These are phyloP conservation scores for Lasioglossum zephyrum DNA, from an alignment of 2,888 invertebrate species.

Conservation along the genomic window DNA sequence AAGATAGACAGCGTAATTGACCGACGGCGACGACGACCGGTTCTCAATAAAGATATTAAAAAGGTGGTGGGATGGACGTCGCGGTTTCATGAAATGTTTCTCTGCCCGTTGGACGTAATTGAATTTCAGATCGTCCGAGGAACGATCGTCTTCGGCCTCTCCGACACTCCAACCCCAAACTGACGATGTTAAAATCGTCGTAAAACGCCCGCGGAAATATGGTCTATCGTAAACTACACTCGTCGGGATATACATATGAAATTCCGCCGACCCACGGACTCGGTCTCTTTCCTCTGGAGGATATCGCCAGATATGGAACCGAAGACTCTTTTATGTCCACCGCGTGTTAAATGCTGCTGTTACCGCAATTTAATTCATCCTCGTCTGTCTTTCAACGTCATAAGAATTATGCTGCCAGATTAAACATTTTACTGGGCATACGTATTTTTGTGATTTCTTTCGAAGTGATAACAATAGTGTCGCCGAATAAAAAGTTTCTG, in stretches of 20 bases:
- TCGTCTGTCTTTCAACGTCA: background rate
- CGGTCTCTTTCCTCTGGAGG: background rate
- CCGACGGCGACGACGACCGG: constrained; percentile 11
- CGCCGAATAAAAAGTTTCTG: background rate
- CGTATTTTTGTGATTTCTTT: background rate
- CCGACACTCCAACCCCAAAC: background rate
- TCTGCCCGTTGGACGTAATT: background rate
- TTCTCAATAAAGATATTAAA: constrained; percentile 46
- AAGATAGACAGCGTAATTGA: constrained; percentile 44
- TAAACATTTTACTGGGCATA: background rate
- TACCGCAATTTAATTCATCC: background rate
- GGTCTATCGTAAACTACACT: background rate
- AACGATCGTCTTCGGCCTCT: background rate
- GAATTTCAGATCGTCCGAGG: background rate
- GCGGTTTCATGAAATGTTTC: background rate
- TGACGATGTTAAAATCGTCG: constrained; percentile 24
- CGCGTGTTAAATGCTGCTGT: background rate
- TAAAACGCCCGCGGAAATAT: constrained; percentile 46
- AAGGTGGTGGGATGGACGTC: constrained; percentile 8
- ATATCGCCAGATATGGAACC: background rate
- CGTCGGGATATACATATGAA: background rate
- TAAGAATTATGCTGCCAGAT: background rate
- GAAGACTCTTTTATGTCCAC: background rate
- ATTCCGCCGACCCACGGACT: background rate
- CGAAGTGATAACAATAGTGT: background rate